These are phyloP conservation scores for Agrilus biguttatus DNA, from an alignment of 2,888 invertebrate species.

Conservation along the genomic window DNA sequence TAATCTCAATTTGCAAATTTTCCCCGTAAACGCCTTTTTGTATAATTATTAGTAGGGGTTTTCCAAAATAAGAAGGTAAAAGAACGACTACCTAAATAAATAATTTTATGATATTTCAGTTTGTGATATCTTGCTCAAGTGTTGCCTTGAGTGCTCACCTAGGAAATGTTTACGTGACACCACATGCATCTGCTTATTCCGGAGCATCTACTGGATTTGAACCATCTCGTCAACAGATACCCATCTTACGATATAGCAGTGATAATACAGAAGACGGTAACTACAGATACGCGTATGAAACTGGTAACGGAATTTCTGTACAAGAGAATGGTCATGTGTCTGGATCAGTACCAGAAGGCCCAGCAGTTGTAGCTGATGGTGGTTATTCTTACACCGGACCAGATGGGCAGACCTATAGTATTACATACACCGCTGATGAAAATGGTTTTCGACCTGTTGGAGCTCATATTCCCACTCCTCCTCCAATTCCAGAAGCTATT, in stretches of 20 bases:
- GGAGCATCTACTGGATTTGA: slow-evolving; percentile 2
- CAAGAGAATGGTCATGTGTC: slow-evolving; percentile 18
- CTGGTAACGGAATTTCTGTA: slow-evolving; percentile 15
- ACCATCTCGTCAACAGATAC: slow-evolving; percentile 3
- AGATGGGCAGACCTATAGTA: slow-evolving; percentile 16
- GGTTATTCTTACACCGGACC: slow-evolving; percentile 22
- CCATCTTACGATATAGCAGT: slow-evolving; percentile 17
- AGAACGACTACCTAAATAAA: too few species aligned
- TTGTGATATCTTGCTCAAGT: too few species aligned
- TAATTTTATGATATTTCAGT: too few species aligned
- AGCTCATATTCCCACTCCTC: slow-evolving; percentile 36
- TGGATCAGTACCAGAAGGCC: slow-evolving; percentile 9
- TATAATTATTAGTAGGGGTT: too few species aligned
- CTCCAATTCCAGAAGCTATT: slow-evolving; percentile 44
- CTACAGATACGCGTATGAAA: slow-evolving; percentile 16
- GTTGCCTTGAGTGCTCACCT: too few species aligned
- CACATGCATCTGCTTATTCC: background rate
- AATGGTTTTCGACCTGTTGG: slow-evolving; percentile 21
- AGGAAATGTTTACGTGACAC: too few species aligned
- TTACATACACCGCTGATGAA: slow-evolving; percentile 19
- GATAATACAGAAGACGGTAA: slow-evolving; percentile 16
- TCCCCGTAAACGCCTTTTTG: too few species aligned
- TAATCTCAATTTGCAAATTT: too few species aligned
- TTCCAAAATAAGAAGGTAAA: too few species aligned
- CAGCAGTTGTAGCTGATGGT: slow-evolving; percentile 18